These are phyloP conservation scores for Myrmecophaga tridactyla DNA, from an alignment of 2,113 vertebrate genomes.

Conservation along the genomic window DNA sequence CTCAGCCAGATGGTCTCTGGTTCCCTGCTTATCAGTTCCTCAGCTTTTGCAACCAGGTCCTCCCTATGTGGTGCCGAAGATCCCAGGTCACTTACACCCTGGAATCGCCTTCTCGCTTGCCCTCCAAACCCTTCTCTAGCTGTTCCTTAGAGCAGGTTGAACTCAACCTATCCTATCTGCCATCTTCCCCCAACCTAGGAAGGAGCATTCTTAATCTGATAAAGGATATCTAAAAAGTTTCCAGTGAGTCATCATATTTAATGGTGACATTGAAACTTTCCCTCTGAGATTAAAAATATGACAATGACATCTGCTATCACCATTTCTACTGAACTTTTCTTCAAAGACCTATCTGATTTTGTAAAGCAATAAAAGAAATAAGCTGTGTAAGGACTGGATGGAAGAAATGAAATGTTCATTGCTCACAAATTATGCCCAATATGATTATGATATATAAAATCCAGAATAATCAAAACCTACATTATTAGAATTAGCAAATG, in stretches of 20 bases:
- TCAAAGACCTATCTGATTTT: background rate
- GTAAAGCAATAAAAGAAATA: background rate
- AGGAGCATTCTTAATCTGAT: background rate
- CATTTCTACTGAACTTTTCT: background rate
- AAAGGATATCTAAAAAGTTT: background rate
- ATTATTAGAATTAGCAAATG: background rate
- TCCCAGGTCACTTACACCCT: no score
- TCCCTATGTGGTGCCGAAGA: no score
- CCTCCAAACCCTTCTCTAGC: no score
- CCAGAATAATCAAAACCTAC: background rate
- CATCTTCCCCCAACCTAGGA: no score
- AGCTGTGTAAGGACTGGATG: background rate
- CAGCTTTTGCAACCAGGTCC: no score
- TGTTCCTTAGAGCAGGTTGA: no score
- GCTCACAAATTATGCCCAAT: background rate
- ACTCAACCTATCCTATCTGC: no score
- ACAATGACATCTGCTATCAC: background rate
- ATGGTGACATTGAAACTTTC: background rate
- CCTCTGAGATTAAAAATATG: background rate
- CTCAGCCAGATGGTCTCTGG: no score
- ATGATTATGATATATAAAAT: background rate
- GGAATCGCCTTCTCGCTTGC: no score
- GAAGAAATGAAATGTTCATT: background rate
- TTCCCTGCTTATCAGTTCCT: no score
- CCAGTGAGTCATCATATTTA: background rate